phyloP scores from a whole-genome alignment of 2,888 invertebrate genomes.

The Rhimphoctona megacephalus region DNA sequence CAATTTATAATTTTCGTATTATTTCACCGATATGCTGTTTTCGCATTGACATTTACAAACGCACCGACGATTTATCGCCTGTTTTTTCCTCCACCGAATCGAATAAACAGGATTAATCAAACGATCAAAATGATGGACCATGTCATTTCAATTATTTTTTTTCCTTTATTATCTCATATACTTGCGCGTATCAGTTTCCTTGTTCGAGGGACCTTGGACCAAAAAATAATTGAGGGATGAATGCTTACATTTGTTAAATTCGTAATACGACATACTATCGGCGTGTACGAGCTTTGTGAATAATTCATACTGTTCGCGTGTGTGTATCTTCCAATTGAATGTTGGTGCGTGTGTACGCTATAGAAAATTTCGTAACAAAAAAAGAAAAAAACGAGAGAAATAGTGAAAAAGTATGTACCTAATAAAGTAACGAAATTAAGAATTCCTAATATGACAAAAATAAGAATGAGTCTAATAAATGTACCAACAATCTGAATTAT shows the following conservation, averaged over 20 bases:
- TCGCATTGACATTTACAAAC: constrained; percentile 16
- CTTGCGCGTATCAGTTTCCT: constrained; percentile 28
- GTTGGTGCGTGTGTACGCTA: not conserved
- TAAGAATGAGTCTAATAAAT: constrained; percentile 12
- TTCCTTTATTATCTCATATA: constrained; percentile 31
- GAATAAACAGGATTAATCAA: constrained; percentile 33
- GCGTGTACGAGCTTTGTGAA: not conserved
- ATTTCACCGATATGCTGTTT: constrained; percentile 33
- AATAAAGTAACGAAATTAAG: not conserved
- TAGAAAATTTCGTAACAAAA: constrained; percentile 2
- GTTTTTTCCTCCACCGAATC: constrained; percentile 1
- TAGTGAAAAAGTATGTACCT: not conserved
- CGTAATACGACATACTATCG: constrained; percentile 13
- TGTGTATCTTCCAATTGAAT: not conserved
- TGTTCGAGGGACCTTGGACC: constrained; percentile 52
- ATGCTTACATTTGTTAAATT: constrained; percentile 31
- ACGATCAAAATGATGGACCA: constrained; percentile 3
- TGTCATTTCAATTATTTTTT: constrained; percentile 19
- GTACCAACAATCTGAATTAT: constrained; percentile 30
- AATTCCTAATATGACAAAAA: not conserved
- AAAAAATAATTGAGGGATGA: constrained; percentile 19
- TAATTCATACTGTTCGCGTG: not conserved
- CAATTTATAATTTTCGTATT: constrained; percentile 6
- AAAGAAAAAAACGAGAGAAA: not conserved
- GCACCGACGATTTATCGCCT: constrained; percentile 1